phyloP scores from a whole-genome alignment of 2,113 vertebrate species.

The Pelobates fuscus region DNA sequence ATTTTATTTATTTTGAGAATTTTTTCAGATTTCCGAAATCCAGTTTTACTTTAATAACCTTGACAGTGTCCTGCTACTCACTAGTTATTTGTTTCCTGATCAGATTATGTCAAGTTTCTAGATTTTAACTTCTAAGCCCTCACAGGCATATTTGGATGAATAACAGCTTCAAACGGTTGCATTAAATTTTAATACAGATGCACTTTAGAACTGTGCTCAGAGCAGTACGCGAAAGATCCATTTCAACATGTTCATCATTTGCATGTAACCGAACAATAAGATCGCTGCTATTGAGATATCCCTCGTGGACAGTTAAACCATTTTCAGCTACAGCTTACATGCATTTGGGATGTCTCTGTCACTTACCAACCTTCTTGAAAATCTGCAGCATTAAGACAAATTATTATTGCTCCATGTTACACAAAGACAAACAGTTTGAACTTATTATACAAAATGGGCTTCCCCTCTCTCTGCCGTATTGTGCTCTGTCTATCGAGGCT shows the following conservation, averaged over 20 bases:
- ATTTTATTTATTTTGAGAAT: too few relatives aligned
- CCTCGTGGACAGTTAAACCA: conserved; percentile 42
- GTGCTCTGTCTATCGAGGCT: too few relatives aligned
- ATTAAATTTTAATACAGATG: conserved; percentile 47
- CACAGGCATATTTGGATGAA: conserved; percentile 22
- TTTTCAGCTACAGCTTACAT: conserved; percentile 44
- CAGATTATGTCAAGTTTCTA: neutral
- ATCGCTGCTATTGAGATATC: conserved; percentile 42
- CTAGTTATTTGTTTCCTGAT: neutral
- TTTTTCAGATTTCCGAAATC: too few relatives aligned
- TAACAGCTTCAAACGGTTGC: conserved; percentile 18
- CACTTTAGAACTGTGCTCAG: conserved; percentile 31
- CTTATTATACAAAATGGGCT: too few relatives aligned
- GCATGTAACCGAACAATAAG: conserved; percentile 48
- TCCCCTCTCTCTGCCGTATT: too few relatives aligned
- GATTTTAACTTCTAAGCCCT: neutral
- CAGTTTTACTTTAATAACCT: too few relatives aligned
- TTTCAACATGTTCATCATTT: conserved; percentile 46
- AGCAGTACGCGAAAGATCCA: conserved; percentile 30
- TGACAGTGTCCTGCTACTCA: neutral
- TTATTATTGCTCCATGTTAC: too few relatives aligned
- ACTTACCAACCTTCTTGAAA: conserved; percentile 13
- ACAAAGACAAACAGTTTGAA: too few relatives aligned
- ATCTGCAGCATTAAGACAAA: neutral
- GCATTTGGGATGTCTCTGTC: conserved; percentile 13